phyloP scores from a whole-genome alignment of 1,140 invertebrate genomes.

The Drosophila sp. region DNA sequence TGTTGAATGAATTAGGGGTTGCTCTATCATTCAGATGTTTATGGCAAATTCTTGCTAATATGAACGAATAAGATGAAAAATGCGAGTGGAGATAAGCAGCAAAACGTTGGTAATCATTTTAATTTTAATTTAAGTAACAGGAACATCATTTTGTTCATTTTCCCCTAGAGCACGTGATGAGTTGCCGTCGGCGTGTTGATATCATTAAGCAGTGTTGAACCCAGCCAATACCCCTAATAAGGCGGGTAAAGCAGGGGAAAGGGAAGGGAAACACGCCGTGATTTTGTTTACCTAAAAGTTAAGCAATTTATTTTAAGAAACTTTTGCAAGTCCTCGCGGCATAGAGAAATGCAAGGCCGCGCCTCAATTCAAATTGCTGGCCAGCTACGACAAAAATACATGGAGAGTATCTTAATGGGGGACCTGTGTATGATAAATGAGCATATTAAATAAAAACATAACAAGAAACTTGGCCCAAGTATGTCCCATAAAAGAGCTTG shows the following conservation, averaged over 20 bases:
- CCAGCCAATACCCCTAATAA: neutral
- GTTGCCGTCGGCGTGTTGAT: constrained; percentile 56
- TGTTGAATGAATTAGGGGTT: too few species aligned
- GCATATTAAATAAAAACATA: constrained; percentile 67
- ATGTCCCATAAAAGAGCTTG: constrained; percentile 13
- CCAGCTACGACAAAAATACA: constrained; percentile 18
- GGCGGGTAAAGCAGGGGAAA: neutral
- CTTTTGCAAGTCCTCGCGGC: constrained; percentile 56
- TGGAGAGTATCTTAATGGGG: constrained; percentile 27
- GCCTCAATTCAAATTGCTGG: constrained; percentile 23
- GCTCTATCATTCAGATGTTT: too few species aligned
- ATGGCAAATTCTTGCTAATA: neutral
- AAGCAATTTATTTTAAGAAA: constrained; percentile 80
- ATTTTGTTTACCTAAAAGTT: constrained; percentile 81
- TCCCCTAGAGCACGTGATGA: constrained; percentile 51
- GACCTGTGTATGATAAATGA: constrained; percentile 63
- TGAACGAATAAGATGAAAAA: neutral
- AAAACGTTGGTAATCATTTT: constrained; percentile 18
- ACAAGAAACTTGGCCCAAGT: constrained; percentile 46
- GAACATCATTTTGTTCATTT: constrained; percentile 31
- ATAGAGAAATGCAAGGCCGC: constrained; percentile 31
- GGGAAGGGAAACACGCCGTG: constrained; percentile 43
- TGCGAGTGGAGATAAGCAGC: too few species aligned
- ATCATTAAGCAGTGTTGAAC: constrained; percentile 44
- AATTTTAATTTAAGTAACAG: constrained; percentile 46